Conservation (phyloP, 2,113 vertebrate species). For the Gadus macrocephalus region DNA sequence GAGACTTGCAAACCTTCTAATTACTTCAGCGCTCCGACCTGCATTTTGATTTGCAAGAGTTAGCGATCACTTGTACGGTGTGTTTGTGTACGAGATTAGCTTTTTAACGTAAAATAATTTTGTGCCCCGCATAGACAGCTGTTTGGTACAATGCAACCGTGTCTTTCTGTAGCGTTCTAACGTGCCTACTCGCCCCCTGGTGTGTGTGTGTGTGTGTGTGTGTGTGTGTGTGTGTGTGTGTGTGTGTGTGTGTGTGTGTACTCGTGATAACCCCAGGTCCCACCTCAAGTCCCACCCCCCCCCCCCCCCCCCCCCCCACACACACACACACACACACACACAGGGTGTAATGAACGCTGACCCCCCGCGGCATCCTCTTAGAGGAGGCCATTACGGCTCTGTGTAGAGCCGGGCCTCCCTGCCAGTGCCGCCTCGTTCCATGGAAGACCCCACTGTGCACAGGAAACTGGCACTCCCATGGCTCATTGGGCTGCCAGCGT, state of each 20-base stretch:
- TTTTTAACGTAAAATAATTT: no score
- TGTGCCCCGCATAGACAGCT: no score
- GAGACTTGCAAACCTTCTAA: conserved; percentile 30
- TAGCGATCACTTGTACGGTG: not conserved
- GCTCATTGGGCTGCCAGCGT: conserved; percentile 66
- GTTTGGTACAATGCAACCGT: no score
- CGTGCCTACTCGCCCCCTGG: not conserved
- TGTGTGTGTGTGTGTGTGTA: not conserved
- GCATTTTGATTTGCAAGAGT: conserved; percentile 1
- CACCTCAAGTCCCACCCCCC: conserved; percentile 29
- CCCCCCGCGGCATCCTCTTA: conserved; percentile 58
- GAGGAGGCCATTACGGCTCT: conserved; percentile 55
- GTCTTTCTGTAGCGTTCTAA: not conserved
- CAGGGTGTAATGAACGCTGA: conserved; percentile 59
- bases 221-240: not conserved
- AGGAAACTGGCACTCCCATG: conserved; percentile 56
- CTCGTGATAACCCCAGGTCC: conserved; percentile 29
- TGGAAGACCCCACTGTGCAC: conserved; percentile 53
- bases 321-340: conserved; percentile 11
- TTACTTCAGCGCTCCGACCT: conserved; percentile 1
- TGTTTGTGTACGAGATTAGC: not conserved
- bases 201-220: not conserved
- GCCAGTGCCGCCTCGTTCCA: conserved; percentile 46
- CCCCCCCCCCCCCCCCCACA: no score
- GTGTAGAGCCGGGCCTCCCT: conserved; percentile 49